phyloP scores from a whole-genome alignment of 2,797 vertebrate genomes.

The Poecilia velifera region DNA sequence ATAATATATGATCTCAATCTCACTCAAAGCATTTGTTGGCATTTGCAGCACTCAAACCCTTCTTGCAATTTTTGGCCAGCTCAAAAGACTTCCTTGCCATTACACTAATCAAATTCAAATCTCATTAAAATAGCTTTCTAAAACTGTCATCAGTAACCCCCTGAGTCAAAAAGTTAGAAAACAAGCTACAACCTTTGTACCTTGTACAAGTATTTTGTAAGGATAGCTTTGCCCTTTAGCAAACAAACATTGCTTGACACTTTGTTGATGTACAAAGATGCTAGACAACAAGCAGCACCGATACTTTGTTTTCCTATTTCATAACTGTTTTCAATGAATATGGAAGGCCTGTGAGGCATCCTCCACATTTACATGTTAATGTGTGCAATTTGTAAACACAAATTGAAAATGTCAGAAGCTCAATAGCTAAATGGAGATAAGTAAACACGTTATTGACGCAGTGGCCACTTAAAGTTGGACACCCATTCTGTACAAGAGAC shows the following conservation, averaged over 20 bases:
- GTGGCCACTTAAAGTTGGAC: constrained; percentile 75
- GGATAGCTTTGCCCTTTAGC: constrained; percentile 57
- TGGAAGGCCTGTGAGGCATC: constrained; percentile 71
- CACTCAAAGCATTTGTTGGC: background rate
- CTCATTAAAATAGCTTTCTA: background rate
- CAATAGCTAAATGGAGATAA: constrained; percentile 82
- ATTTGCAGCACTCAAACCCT: background rate
- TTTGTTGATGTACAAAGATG: constrained; percentile 47
- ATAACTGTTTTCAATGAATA: constrained; percentile 72
- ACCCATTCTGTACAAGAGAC: constrained; percentile 62
- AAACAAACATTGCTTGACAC: constrained; percentile 42
- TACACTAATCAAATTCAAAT: background rate
- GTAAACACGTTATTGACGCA: constrained; percentile 78
- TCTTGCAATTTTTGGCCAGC: background rate
- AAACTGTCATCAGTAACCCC: background rate
- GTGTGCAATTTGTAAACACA: constrained; percentile 82
- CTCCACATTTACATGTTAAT: constrained; percentile 81
- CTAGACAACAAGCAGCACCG: constrained; percentile 62
- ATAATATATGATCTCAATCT: background rate
- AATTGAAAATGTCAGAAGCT: constrained; percentile 83
- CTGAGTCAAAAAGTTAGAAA: constrained; percentile 13
- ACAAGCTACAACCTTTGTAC: constrained; percentile 35
- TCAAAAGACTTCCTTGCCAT: background rate
- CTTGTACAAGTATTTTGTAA: constrained; percentile 35
- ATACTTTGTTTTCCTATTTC: constrained; percentile 71